Base-by-base conservation (phyloP, 2,888 invertebrate species). In the Drosophila borealis region DNA sequence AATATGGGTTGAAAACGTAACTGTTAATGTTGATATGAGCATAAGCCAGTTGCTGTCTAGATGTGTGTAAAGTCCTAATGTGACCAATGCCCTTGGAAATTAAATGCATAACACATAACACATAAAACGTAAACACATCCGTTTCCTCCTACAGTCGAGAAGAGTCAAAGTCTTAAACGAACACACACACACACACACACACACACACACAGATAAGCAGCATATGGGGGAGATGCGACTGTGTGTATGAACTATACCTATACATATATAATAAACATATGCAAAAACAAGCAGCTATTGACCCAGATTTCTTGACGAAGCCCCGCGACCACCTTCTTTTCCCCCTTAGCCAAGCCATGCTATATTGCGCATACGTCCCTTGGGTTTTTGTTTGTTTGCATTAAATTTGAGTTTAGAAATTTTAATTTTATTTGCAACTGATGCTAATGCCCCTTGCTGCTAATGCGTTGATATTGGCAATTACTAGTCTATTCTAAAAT, bases 201-300 rank as follows among this genome's bases (percentile, higher is more conserved):
- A 17, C 17, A 17, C 17, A 17, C 17, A 25, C 29, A 29, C 29
- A 8, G 25, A 25, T 25, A 25, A 2, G 8, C 29, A 8, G 29
- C 25, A 42, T 17, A 9, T 36, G 51, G 36, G 36, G 19, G 51
- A 34, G 44, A 33, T 42, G 45, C 39, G 21, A 21, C 5, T 57
- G 64, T 57, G 53, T 65, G 54, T 49, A 29, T 54, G 67, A 45
- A 57, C 45, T 67, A 55, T 17, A 17, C 17, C 17, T 1, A 2
- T 17, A 17, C 17, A 17, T 49, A 63, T 75, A 73, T 75, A 73
- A 81, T 85, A 80, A 78, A 37, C 37, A 44, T 44, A 76, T 73
- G 76, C 76, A 65, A 64, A 70, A 66, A 53, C 73, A 73, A 83
- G 85, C 90, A 88, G 89, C 89, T 90, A 89, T 89, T 91, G 90